Evolutionary conservation across 1,140 invertebrate genomes (phyloP).

Genomic region (Protaetia brevitarsis): DNA sequence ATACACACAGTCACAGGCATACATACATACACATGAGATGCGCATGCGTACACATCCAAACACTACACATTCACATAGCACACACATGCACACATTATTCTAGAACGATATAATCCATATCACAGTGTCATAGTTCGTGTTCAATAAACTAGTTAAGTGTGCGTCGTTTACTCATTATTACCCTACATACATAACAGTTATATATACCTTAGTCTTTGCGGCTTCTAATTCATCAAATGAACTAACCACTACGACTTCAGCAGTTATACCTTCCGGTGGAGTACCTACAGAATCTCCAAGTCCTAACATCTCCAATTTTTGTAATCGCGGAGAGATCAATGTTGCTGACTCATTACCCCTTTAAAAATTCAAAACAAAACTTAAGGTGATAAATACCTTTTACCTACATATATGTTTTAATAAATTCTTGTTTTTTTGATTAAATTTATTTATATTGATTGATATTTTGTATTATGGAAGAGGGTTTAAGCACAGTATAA

Average conservation of each 20-base stretch:
- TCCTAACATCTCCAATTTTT: conserved; percentile 61
- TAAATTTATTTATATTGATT: no score
- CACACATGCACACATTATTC: no score
- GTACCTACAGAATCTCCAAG: conserved; percentile 66
- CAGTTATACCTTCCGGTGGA: conserved; percentile 62
- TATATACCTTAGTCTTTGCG: neutral
- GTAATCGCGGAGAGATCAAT: conserved; percentile 58
- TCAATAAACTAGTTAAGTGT: neutral
- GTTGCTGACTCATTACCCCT: conserved; percentile 63
- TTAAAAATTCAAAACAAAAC: conserved; percentile 28
- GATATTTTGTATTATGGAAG: no score
- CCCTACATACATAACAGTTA: neutral
- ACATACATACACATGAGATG: no score
- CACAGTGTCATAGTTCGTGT: no score
- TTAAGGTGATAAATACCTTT: neutral
- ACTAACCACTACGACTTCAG: conserved; percentile 66
- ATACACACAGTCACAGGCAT: no score
- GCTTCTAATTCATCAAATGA: conserved; percentile 64
- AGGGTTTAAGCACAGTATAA: no score
- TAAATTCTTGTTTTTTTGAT: neutral
- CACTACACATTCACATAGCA: no score
- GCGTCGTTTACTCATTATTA: neutral
- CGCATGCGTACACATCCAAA: no score
- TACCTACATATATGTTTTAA: neutral
- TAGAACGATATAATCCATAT: no score